Evolutionary conservation across 2,113 vertebrate species (phyloP).

Genomic region (Alaudala cheleensis): DNA sequence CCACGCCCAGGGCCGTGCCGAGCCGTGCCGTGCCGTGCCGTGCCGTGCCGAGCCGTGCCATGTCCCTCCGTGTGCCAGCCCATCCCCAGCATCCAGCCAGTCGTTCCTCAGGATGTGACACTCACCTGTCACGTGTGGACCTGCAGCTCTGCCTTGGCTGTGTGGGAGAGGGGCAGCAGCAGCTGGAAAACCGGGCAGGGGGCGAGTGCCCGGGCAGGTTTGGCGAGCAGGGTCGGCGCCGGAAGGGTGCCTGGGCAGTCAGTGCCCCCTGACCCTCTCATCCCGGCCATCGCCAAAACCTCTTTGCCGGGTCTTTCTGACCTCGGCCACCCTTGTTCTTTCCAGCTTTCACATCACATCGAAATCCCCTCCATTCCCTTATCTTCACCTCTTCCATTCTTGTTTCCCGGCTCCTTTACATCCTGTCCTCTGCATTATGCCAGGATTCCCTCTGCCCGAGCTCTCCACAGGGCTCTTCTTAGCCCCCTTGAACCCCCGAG

Average conservation of each 20-base stretch:
- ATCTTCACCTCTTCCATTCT: neutral
- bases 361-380: accelerated
- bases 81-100: neutral
- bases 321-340: neutral
- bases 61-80: neutral
- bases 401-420: neutral
- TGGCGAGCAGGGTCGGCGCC: accelerated
- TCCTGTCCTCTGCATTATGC: neutral
- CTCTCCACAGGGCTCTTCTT: neutral
- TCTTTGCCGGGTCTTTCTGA: neutral
- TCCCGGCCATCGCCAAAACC: neutral
- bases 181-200: neutral
- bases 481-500: neutral
- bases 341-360: neutral
- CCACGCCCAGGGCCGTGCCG: neutral
- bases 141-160: neutral
- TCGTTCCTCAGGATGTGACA: neutral
- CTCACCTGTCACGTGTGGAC: too few relatives aligned
- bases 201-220: too few relatives aligned
- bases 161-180: neutral
- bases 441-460: neutral
- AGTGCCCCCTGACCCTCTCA: neutral
- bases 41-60: accelerated
- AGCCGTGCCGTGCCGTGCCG: neutral
- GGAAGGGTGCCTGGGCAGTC: neutral